phyloP scores from a whole-genome alignment of 2,797 vertebrate species.

The Capromys pilorides region DNA sequence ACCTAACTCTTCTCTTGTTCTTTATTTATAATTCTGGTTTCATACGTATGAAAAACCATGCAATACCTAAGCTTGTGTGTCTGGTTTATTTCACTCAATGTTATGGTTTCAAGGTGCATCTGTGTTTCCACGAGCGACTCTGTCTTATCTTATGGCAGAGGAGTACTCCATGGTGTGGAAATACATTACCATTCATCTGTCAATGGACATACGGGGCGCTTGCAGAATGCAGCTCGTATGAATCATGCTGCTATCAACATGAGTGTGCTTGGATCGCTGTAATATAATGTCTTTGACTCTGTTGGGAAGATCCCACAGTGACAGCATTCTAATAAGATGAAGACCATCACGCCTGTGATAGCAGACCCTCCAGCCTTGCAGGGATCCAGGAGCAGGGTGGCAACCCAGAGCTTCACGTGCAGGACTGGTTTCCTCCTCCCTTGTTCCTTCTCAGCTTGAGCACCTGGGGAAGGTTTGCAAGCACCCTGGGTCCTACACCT shows the following conservation, averaged over 20 bases:
- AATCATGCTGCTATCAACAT: not conserved
- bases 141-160: not conserved
- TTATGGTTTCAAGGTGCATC: not conserved
- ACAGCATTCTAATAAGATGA: not conserved
- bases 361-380: not conserved
- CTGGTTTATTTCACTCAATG: not conserved
- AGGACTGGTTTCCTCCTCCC: rapidly evolving
- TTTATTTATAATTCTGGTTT: not conserved
- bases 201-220: not conserved
- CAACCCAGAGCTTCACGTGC: rapidly evolving
- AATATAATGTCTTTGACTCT: not conserved
- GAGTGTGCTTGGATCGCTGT: not conserved
- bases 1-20: not conserved
- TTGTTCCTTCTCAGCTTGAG: rapidly evolving
- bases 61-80: not conserved
- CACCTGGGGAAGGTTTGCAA: not conserved
- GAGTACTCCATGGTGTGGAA: not conserved
- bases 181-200: not conserved
- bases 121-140: not conserved
- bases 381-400: rapidly evolving
- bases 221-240: not conserved
- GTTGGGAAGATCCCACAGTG: not conserved
- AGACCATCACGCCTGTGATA: not conserved
- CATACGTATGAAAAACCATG: not conserved
- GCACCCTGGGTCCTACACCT: not conserved